phyloP scores from a whole-genome alignment of 2,888 invertebrate genomes.

The Hipparchia sbordonii region DNA sequence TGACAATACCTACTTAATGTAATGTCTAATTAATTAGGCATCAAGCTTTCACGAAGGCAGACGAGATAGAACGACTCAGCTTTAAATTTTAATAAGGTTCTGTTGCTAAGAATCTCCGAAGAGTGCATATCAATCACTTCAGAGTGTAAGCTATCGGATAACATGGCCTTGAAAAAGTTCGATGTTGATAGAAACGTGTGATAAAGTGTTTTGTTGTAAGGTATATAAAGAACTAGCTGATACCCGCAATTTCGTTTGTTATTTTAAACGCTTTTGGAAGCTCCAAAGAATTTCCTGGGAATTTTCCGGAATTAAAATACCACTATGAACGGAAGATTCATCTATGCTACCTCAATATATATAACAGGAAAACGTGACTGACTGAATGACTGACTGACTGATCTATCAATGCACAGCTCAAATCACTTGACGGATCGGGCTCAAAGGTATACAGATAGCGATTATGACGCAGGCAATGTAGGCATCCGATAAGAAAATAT shows the following conservation, averaged over 20 bases:
- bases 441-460: no score
- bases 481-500: no score
- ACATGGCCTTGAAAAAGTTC: slow-evolving; percentile 22
- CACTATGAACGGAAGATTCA: no score
- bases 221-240: not conserved
- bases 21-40: not conserved
- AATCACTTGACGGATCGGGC: no score
- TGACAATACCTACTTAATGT: no score
- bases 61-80: slow-evolving; percentile 3
- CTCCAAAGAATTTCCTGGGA: not conserved
- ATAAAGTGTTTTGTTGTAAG: slow-evolving; percentile 8
- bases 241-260: no score
- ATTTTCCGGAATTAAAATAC: not conserved
- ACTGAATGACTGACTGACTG: no score
- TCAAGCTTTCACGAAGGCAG: not conserved
- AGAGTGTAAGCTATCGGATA: slow-evolving; percentile 8
- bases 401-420: no score
- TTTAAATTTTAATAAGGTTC: slow-evolving; percentile 24
- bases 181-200: slow-evolving; percentile 17
- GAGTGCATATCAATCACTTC: slow-evolving; percentile 23
- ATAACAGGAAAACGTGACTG: no score
- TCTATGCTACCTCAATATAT: no score
- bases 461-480: no score
- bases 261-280: not conserved
- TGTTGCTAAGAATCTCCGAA: slow-evolving; percentile 12